A percentile compares a stretch with the other conserved stretches of the same genome.
phyloP scores from a whole-genome alignment of 1,140 invertebrate genomes.

The Anastrepha obliqua region DNA sequence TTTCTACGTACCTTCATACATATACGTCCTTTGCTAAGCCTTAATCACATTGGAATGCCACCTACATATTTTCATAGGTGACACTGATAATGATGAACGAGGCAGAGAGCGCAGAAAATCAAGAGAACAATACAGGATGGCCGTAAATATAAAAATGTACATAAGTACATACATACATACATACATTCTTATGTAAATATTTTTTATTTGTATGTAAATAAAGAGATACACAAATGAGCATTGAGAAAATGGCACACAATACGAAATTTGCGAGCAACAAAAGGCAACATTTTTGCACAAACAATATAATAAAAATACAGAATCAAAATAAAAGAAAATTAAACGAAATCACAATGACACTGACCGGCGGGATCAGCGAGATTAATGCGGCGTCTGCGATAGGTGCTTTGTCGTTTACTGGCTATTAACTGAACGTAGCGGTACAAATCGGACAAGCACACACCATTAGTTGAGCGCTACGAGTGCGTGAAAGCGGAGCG shows the following conservation, averaged over 20 bases:
- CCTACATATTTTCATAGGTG: no score
- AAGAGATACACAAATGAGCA: no score
- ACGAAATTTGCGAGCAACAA: constrained; percentile 31
- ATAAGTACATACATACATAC: background rate
- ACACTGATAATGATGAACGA: no score
- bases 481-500: constrained; percentile 39
- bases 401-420: background rate
- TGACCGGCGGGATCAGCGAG: constrained; percentile 44
- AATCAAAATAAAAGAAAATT: constrained; percentile 42
- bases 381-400: constrained; percentile 3
- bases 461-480: constrained; percentile 33
- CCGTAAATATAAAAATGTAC: background rate
- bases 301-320: constrained; percentile 26
- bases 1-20: no score
- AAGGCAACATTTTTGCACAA: constrained; percentile 42
- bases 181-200: no score
- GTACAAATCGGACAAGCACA: constrained; percentile 1
- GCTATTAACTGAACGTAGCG: constrained; percentile 23
- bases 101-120: background rate
- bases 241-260: constrained; percentile 22
- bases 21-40: no score
- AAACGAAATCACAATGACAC: constrained; percentile 47
- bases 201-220: no score
- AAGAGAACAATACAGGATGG: background rate
- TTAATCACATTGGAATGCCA: no score